Evolutionary conservation across 2,113 vertebrate species (phyloP).

Genomic region (Daboia siamensis): DNA sequence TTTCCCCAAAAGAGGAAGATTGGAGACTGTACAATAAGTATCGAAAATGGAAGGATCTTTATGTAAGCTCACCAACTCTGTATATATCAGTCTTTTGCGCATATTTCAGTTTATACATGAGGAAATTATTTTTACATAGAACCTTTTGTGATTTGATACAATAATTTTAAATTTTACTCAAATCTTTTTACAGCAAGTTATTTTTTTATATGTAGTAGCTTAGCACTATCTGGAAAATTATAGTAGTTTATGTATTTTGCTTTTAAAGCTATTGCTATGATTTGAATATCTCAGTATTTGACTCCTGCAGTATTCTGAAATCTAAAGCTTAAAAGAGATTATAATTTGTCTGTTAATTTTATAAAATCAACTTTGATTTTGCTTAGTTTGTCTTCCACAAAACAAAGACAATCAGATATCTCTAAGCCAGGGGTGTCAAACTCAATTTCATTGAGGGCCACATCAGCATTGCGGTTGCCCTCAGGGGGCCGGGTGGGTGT

Average conservation of each 20-base stretch:
- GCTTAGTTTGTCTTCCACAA: not conserved
- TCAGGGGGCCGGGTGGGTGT: no score
- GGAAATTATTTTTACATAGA: not conserved
- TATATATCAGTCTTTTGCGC: not conserved
- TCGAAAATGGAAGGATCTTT: not conserved
- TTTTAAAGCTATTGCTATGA: not conserved
- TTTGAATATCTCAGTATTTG: not conserved
- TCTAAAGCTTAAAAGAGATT: no score
- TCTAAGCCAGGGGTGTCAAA: no score
- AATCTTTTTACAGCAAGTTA: not conserved
- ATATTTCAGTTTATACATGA: not conserved
- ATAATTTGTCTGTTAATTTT: no score
- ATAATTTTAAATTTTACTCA: not conserved
- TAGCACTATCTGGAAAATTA: not conserved
- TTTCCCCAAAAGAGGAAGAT: not conserved
- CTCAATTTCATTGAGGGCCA: no score
- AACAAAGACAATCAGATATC: not conserved
- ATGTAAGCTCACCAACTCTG: not conserved
- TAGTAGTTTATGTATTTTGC: not conserved
- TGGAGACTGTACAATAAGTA: no score
- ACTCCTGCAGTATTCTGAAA: no score
- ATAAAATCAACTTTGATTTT: no score
- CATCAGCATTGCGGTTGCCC: no score
- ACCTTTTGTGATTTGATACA: not conserved
- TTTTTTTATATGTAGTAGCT: not conserved